Conservation (phyloP, 1,140 invertebrate genomes). For the Drosophila triauraria region DNA sequence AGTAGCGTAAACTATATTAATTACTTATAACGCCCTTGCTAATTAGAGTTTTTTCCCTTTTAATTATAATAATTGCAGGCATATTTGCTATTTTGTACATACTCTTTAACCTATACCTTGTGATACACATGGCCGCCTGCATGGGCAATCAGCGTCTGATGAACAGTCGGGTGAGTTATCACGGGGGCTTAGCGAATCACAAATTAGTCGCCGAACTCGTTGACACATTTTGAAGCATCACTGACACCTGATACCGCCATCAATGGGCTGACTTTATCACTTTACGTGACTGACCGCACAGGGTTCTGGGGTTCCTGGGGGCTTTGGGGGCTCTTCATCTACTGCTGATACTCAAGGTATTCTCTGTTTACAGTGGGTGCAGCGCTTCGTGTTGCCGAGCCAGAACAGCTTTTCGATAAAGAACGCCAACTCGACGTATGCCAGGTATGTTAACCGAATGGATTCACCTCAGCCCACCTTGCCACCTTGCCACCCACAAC, state of each 20-base stretch:
- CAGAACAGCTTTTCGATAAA: constrained; percentile 83
- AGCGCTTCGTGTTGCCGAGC: constrained; percentile 81
- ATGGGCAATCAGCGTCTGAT: constrained; percentile 87
- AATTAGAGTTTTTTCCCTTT: constrained; percentile 6
- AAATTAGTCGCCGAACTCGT: constrained; percentile 43
- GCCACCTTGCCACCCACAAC: constrained; percentile 16
- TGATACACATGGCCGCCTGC: constrained; percentile 89
- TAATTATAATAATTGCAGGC: constrained; percentile 47
- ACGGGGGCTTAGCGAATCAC: constrained; percentile 38
- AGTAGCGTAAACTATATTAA: constrained; percentile 31
- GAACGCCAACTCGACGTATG: constrained; percentile 82
- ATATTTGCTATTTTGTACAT: constrained; percentile 89
- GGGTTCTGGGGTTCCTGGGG: constrained; percentile 12
- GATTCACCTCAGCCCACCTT: constrained; percentile 9
- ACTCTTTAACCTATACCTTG: constrained; percentile 90
- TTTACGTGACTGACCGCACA: constrained; percentile 63
- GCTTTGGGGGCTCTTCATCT: constrained; percentile 45
- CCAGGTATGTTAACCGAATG: constrained; percentile 75
- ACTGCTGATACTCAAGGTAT: constrained; percentile 45
- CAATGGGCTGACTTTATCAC: constrained; percentile 50
- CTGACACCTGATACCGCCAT: constrained; percentile 35
- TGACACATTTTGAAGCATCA: constrained; percentile 33
- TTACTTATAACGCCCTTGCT: background rate
- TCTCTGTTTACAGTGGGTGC: constrained; percentile 76
- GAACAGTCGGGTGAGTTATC: constrained; percentile 81